phyloP scores from a whole-genome alignment of 2,797 vertebrate species.

The Eleutherodactylus coqui region DNA sequence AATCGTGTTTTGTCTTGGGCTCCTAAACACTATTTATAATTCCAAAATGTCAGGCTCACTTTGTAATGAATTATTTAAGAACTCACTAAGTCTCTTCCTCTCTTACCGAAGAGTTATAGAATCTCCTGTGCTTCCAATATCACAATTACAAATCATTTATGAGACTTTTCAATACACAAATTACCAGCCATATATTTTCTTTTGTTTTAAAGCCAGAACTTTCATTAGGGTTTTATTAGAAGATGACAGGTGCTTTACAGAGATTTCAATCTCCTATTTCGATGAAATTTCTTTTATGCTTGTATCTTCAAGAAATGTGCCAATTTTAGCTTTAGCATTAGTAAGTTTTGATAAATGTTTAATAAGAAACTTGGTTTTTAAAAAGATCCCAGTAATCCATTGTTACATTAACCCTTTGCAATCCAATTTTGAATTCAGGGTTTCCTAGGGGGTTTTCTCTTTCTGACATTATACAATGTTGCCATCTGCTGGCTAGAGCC shows the following conservation, averaged over 20 bases:
- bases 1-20: conserved; percentile 19
- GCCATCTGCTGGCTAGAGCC: no score
- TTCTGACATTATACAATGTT: no score
- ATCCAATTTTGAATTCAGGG: no score
- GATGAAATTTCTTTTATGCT: neutral
- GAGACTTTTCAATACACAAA: conserved; percentile 35
- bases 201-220: conserved; percentile 32
- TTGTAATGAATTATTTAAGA: conserved; percentile 51
- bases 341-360: neutral
- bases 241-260: conserved; percentile 18
- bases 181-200: conserved; percentile 12
- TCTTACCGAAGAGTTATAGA: conserved; percentile 6
- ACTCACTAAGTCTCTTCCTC: conserved; percentile 9
- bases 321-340: neutral
- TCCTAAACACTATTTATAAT: conserved; percentile 41
- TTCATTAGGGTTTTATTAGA: neutral
- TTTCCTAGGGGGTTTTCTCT: no score
- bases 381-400: neutral
- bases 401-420: no score
- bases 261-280: conserved; percentile 1
- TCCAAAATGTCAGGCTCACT: conserved; percentile 56
- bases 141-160: conserved; percentile 2
- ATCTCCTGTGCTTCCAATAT: conserved; percentile 7
- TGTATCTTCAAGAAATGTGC: neutral
- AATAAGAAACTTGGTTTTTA: neutral